Conservation (phyloP, 2,797 vertebrate genomes). For the Ibycter americanus region DNA sequence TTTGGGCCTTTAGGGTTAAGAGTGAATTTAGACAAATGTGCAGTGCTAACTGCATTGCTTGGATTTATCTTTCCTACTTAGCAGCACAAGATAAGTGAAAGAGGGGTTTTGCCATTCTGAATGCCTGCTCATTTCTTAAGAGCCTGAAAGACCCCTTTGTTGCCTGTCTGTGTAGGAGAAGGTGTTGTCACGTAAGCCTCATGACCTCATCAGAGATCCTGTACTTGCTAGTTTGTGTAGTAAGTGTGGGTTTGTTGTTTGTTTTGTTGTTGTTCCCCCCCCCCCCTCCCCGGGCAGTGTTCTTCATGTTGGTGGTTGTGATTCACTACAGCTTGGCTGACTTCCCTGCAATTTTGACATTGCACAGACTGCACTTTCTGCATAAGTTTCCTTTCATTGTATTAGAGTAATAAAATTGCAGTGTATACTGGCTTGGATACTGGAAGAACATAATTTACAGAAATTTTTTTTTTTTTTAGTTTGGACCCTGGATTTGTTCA, state of each 20-base stretch:
- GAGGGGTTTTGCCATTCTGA: not conserved
- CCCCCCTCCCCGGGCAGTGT: not conserved
- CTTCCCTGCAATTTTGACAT: not conserved
- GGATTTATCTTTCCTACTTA: not conserved
- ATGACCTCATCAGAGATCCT: not conserved
- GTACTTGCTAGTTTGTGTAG: fast-evolving
- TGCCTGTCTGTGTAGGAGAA: not conserved
- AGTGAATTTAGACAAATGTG: not conserved
- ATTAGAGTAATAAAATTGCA: fast-evolving
- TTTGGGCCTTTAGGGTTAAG: not conserved
- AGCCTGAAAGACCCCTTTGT: fast-evolving
- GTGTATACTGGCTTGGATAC: not conserved
- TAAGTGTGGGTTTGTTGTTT: not conserved
- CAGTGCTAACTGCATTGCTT: not conserved
- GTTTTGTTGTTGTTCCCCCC: no score
- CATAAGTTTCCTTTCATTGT: not conserved
- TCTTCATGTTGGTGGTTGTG: not conserved
- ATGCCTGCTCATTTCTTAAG: not conserved
- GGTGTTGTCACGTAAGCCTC: fast-evolving
- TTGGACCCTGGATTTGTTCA: not conserved
- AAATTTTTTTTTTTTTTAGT: not conserved
- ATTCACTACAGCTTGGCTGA: not conserved
- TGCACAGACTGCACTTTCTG: fast-evolving
- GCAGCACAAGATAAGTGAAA: not conserved
- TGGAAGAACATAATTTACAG: not conserved